phyloP scores from a whole-genome alignment of 2,888 invertebrate species.

The Eledona agricola region DNA sequence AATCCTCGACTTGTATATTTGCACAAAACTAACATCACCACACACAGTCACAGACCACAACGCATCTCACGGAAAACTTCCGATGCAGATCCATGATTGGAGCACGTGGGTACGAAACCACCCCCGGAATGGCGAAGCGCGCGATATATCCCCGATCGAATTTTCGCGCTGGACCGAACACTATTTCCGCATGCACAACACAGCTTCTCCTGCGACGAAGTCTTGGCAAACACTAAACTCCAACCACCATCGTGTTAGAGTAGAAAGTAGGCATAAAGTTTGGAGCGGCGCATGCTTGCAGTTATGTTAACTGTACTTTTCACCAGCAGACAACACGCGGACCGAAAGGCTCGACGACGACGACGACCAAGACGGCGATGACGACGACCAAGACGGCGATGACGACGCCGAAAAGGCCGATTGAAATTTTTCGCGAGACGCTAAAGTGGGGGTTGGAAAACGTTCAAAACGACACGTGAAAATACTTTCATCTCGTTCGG shows the following conservation, averaged over 20 bases:
- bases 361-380: too few relatives aligned
- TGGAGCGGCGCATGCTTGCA: slow-evolving; percentile 52
- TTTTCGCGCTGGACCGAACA: slow-evolving; percentile 31
- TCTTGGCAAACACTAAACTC: slow-evolving; percentile 57
- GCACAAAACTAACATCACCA: slow-evolving; percentile 39
- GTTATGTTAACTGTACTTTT: slow-evolving; percentile 54
- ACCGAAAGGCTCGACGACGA: slow-evolving; percentile 10
- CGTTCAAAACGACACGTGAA: too few relatives aligned
- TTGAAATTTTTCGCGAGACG: too few relatives aligned
- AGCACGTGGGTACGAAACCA: slow-evolving; percentile 17
- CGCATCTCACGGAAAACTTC: slow-evolving; percentile 56
- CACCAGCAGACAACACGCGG: slow-evolving; percentile 37
- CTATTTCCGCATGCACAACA: slow-evolving; percentile 46
- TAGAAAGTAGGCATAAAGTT: slow-evolving; percentile 60
- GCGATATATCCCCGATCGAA: slow-evolving; percentile 12
- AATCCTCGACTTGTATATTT: slow-evolving; percentile 21
- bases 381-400: too few relatives aligned
- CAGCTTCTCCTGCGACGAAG: slow-evolving; percentile 44
- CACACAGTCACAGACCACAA: slow-evolving; percentile 53
- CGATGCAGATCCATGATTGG: slow-evolving; percentile 55
- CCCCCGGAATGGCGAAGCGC: too few relatives aligned
- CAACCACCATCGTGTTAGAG: slow-evolving; percentile 50
- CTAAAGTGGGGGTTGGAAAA: too few relatives aligned
- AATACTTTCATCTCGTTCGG: too few relatives aligned
- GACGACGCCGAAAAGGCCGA: too few relatives aligned